phyloP scores from a whole-genome alignment of 1,140 invertebrate genomes.

The Adoxophyes honmai region DNA sequence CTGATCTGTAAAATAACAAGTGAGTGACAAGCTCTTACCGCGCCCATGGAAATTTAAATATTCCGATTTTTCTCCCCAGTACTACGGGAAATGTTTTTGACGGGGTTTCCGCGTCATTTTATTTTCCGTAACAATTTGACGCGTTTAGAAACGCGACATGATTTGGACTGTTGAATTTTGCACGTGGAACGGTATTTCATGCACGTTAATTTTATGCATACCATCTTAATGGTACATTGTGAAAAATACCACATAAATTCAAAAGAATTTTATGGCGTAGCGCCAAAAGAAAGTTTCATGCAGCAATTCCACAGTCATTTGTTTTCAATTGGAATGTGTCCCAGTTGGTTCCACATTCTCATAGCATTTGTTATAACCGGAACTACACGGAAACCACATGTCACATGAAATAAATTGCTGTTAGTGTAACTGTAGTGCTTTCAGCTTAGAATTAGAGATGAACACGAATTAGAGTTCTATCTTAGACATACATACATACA shows the following conservation, averaged over 20 bases:
- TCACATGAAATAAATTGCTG: no score
- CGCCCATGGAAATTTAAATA: neutral
- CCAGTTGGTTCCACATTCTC: slow-evolving; percentile 1
- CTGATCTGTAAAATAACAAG: no score
- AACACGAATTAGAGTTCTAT: no score
- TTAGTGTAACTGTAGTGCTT: no score
- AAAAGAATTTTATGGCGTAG: neutral
- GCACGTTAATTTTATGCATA: no score
- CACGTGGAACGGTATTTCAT: no score
- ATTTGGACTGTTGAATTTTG: no score
- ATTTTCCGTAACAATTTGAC: neutral
- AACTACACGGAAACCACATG: no score
- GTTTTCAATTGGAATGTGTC: slow-evolving; percentile 14
- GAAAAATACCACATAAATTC: neutral
- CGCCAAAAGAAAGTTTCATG: slow-evolving; percentile 11
- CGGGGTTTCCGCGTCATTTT: neutral
- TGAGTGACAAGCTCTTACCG: neutral
- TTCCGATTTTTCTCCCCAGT: neutral
- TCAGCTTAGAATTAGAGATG: no score
- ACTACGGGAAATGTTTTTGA: neutral
- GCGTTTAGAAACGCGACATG: no score
- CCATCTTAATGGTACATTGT: neutral
- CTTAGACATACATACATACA: no score
- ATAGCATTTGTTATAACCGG: neutral
- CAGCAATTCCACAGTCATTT: slow-evolving; percentile 12